These are phyloP conservation scores for Pachyseris speciosa DNA, from an alignment of 64 coral and sea anemone genomes.

Conservation along the genomic window DNA sequence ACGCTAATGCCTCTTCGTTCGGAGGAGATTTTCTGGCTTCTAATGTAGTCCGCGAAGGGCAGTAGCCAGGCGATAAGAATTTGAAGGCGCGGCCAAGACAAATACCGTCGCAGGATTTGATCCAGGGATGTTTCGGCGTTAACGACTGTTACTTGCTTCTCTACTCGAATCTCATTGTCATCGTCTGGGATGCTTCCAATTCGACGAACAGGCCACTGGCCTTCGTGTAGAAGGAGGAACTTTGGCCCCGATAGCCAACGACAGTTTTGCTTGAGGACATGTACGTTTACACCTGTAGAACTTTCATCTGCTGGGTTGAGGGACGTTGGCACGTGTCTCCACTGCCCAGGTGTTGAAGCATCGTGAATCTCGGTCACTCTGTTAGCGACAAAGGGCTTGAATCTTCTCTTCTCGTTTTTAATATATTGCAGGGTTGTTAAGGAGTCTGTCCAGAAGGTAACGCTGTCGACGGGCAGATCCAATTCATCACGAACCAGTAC, in stretches of 20 bases:
- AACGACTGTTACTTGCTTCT: too few species aligned
- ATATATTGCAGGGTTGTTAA: slow-evolving; percentile 22
- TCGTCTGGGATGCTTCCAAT: neutral
- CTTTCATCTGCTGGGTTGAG: slow-evolving; percentile 40
- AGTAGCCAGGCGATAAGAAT: too few species aligned
- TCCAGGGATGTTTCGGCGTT: too few species aligned
- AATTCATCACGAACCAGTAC: neutral
- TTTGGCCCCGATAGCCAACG: slow-evolving; percentile 21
- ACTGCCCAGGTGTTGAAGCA: slow-evolving; percentile 8
- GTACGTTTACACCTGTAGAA: neutral
- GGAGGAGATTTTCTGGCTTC: too few species aligned
- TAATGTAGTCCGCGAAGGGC: too few species aligned
- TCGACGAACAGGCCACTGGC: neutral
- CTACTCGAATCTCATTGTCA: neutral
- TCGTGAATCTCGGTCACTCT: slow-evolving; percentile 38
- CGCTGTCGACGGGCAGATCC: neutral
- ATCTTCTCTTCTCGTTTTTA: slow-evolving; percentile 27
- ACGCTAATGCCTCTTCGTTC: neutral
- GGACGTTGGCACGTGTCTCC: neutral
- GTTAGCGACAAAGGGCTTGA: slow-evolving; percentile 55
- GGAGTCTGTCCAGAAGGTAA: slow-evolving; percentile 39
- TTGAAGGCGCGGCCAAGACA: too few species aligned
- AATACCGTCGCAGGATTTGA: too few species aligned
- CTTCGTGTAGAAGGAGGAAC: slow-evolving; percentile 1
- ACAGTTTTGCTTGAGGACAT: neutral